Evolutionary conservation across 2,888 invertebrate species (phyloP).

Genomic region (Cerastoderma edule): DNA sequence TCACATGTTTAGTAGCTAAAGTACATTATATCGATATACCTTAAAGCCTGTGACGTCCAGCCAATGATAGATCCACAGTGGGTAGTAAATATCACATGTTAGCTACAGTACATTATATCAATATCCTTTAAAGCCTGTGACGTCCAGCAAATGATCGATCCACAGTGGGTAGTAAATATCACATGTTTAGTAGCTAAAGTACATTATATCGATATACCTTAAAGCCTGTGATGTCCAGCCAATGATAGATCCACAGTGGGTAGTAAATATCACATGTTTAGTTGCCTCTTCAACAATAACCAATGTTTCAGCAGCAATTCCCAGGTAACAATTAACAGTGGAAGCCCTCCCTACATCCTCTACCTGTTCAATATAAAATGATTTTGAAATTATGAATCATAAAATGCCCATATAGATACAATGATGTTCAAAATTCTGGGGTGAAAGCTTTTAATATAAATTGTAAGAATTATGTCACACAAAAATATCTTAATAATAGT

Average conservation of each 20-base stretch:
- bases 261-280: slow-evolving; percentile 92
- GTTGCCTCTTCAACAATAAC: slow-evolving; percentile 93
- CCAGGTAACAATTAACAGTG: slow-evolving; percentile 91
- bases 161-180: slow-evolving; percentile 93
- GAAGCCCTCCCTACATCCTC: slow-evolving; percentile 82
- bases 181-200: slow-evolving; percentile 90
- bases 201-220: slow-evolving; percentile 84
- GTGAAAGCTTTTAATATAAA: no score
- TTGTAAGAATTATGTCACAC: no score
- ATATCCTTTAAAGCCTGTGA: slow-evolving; percentile 86
- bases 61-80: neutral
- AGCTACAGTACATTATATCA: no score
- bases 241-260: slow-evolving; percentile 92
- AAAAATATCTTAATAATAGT: no score
- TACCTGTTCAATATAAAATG: slow-evolving; percentile 63
- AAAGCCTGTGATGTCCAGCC: slow-evolving; percentile 88
- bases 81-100: neutral
- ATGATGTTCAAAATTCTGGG: no score
- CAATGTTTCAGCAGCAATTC: slow-evolving; percentile 93
- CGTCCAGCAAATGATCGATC: slow-evolving; percentile 91
- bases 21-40: slow-evolving; percentile 83
- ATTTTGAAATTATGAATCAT: no score
- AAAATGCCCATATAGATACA: no score
- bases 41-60: no score
- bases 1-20: no score